phyloP scores from a whole-genome alignment of 2,888 invertebrate species.

The Eupeodes luniger region DNA sequence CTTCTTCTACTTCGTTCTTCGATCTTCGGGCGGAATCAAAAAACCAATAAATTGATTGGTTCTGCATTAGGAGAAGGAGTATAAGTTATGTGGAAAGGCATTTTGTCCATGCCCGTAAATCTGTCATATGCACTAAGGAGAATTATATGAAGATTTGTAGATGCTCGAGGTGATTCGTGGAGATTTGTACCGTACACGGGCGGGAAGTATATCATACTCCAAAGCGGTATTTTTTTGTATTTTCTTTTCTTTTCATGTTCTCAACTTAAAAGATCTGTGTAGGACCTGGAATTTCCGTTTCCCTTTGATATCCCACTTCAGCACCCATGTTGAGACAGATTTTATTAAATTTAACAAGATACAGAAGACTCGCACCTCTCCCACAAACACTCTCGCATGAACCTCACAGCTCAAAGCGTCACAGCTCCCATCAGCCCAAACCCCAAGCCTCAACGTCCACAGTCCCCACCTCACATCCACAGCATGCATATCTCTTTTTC shows the following conservation, averaged over 20 bases:
- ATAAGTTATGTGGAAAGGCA: neutral
- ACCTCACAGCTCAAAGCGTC: too few species aligned
- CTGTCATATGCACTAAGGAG: slow-evolving; percentile 46
- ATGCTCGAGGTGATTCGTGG: neutral
- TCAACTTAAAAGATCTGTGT: slow-evolving; percentile 48
- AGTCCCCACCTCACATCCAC: neutral
- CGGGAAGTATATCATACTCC: neutral
- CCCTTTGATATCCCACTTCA: slow-evolving; percentile 39
- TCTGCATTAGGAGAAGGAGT: slow-evolving; percentile 19
- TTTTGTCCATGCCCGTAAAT: slow-evolving; percentile 38
- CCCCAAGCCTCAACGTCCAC: too few species aligned
- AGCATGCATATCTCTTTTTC: slow-evolving; percentile 25
- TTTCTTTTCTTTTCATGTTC: slow-evolving; percentile 10
- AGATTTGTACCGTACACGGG: neutral
- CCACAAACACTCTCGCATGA: neutral
- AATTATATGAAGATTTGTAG: neutral
- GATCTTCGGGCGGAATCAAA: neutral
- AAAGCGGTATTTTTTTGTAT: neutral
- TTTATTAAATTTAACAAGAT: slow-evolving; percentile 64
- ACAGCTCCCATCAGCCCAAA: too few species aligned
- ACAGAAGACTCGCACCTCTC: neutral
- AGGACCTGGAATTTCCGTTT: slow-evolving; percentile 44
- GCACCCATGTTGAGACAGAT: slow-evolving; percentile 54
- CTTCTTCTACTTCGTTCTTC: too few species aligned
- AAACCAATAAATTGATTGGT: slow-evolving; percentile 33